A percentile compares a stretch with the other conserved stretches of the same genome.
Conservation (phyloP, 64 coral and sea anemone species). For the Pocillopora verrucosa region DNA sequence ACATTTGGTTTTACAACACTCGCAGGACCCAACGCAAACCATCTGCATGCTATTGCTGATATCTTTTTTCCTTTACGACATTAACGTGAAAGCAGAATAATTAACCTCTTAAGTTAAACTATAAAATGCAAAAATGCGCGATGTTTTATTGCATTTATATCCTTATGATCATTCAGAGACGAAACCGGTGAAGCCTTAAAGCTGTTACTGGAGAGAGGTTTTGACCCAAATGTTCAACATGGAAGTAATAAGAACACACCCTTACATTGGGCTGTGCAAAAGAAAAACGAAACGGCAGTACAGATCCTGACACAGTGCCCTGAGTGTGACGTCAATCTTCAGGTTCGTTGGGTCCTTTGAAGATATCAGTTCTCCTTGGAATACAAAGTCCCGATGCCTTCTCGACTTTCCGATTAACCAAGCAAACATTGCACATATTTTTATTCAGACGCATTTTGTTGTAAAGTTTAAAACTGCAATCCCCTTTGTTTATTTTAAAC, state of each 20-base stretch:
- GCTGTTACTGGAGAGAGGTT: slow-evolving; percentile 33
- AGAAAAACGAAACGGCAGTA: slow-evolving; percentile 40
- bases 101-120: too few relatives aligned
- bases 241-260: slow-evolving; percentile 14
- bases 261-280: slow-evolving; percentile 57
- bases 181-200: slow-evolving; percentile 54
- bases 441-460: too few relatives aligned
- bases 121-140: too few relatives aligned
- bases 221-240: slow-evolving; percentile 37
- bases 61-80: not conserved
- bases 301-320: slow-evolving; percentile 25
- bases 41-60: too few relatives aligned
- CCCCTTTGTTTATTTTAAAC: not conserved
- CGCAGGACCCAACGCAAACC: too few relatives aligned
- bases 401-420: too few relatives aligned
- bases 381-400: too few relatives aligned
- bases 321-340: slow-evolving; percentile 41
- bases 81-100: too few relatives aligned
- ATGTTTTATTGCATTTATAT: not conserved
- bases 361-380: too few relatives aligned
- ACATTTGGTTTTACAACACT: too few relatives aligned
- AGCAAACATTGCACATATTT: too few relatives aligned
- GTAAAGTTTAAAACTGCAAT: too few relatives aligned
- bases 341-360: slow-evolving; percentile 7
- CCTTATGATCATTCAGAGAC: slow-evolving; percentile 15